Base-by-base conservation (phyloP, 2,888 invertebrate genomes). In the Sphaerophoria rueppellii region DNA sequence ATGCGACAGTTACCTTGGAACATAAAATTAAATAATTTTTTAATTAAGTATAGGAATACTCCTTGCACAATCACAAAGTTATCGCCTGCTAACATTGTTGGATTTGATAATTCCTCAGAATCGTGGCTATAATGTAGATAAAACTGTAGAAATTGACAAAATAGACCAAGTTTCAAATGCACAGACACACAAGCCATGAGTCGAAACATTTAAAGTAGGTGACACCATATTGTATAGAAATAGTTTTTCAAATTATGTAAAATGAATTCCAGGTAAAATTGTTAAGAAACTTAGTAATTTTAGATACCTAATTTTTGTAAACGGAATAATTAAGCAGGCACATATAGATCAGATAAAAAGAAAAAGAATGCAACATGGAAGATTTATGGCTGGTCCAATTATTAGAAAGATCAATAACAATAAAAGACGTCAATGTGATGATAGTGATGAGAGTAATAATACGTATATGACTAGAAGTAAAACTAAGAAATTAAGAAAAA, bases 201-300 rank as follows among this genome's bases (percentile, higher is more conserved):
- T 52, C 50, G 50, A 52, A 52, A 16, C 6, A 52, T 52, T 52
- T 52, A 52, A 52, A 52, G 50, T 52, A 52, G 50, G 50, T 52
- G 50, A 52, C 50, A 52, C 50, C 14, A 52, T 52, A 52, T 52
- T 52, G 50, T 52, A 52, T 52, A 4, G 16, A 52, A 52, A 52
- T 52, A 6, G 14, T 14, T 52, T 52, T 52, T 52, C n/a, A n/a
- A n/a, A n/a, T n/a, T n/a, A n/a, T n/a, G n/a, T n/a, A n/a, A n/a
- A n/a, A n/a, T n/a, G n/a, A n/a, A n/a, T n/a, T n/a, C n/a, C n/a
- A n/a, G n/a, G n/a, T n/a, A n/a, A n/a, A n/a, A n/a, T n/a, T n/a
- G n/a, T n/a, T n/a, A n/a, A n/a, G n/a, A n/a, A n/a, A n/a, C n/a
- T n/a, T n/a, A n/a, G n/a, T n/a, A n/a, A n/a, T n/a, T n/a, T n/a